Evolutionary conservation across 2,797 vertebrate genomes (phyloP).

Genomic region (Enteromius afrohamiltoni): DNA sequence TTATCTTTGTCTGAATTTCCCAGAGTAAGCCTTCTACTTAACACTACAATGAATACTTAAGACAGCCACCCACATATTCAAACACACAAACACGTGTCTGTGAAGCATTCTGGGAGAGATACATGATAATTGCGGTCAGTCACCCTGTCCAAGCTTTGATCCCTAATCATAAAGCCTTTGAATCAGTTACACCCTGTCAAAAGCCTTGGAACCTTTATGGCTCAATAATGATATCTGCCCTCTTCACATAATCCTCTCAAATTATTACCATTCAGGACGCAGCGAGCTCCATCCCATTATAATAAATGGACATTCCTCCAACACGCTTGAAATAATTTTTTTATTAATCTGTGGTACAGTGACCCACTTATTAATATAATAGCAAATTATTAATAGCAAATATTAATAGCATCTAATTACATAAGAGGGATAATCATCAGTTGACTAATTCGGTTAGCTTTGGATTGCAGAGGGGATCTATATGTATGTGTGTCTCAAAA

Average conservation of each 20-base stretch:
- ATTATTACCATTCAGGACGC: conserved; percentile 39
- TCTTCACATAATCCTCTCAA: conserved; percentile 15
- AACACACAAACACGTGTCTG: conserved; percentile 19
- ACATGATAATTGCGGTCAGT: conserved; percentile 58
- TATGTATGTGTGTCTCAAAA: conserved; percentile 34
- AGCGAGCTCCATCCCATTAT: conserved; percentile 1
- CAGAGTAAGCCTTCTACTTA: neutral
- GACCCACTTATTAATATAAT: too few relatives aligned
- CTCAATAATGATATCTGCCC: conserved; percentile 37
- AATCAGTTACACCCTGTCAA: conserved; percentile 41
- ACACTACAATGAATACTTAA: conserved; percentile 22
- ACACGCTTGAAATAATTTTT: neutral
- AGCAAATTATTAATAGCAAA: too few relatives aligned
- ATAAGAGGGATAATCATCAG: conserved; percentile 29
- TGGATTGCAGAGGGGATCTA: conserved; percentile 4
- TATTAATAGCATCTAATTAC: conserved; percentile 32
- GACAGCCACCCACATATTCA: conserved; percentile 26
- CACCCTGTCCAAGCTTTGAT: conserved; percentile 48
- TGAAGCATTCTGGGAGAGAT: conserved; percentile 40
- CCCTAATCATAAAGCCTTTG: conserved; percentile 48
- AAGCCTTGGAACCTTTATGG: conserved; percentile 28
- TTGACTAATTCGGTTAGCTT: conserved; percentile 40
- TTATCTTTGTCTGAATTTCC: neutral
- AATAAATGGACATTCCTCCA: conserved; percentile 20
- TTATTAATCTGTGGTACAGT: conserved; percentile 39